Evolutionary conservation across 92 coral and sea anemone genomes (phyloP).

Genomic region (Zoanthus sociatus): DNA sequence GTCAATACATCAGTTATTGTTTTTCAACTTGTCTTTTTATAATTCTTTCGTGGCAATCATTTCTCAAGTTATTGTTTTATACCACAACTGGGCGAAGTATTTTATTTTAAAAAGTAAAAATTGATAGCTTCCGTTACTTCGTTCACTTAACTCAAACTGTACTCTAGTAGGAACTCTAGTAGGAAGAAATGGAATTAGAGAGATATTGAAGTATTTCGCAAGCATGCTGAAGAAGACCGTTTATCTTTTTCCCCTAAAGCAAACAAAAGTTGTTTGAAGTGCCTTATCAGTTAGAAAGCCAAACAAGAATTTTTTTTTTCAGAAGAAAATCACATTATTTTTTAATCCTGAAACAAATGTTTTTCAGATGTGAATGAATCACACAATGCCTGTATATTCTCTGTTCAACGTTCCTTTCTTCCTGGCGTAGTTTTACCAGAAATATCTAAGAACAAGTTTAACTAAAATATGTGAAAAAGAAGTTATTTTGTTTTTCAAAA

Average conservation of each 20-base stretch:
- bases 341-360: constrained; percentile 24
- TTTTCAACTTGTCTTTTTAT: constrained; percentile 2
- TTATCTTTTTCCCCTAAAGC: not conserved
- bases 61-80: constrained; percentile 1
- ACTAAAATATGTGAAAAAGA: no score
- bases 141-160: not conserved
- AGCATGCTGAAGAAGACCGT: not conserved
- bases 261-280: constrained; percentile 29
- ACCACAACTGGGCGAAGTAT: not conserved
- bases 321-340: constrained; percentile 35
- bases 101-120: not conserved
- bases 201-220: not conserved
- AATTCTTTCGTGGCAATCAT: not conserved
- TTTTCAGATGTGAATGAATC: constrained; percentile 15
- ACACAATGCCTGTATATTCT: no score
- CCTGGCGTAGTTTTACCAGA: no score
- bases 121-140: not conserved
- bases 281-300: constrained; percentile 36
- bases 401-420: no score
- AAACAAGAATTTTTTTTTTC: constrained; percentile 2
- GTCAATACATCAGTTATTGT: not conserved
- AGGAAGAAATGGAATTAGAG: not conserved
- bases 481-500: no score
- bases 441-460: no score
- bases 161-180: not conserved